These are phyloP conservation scores for Dinomys branickii DNA, from an alignment of 2,113 vertebrate genomes.

Conservation along the genomic window DNA sequence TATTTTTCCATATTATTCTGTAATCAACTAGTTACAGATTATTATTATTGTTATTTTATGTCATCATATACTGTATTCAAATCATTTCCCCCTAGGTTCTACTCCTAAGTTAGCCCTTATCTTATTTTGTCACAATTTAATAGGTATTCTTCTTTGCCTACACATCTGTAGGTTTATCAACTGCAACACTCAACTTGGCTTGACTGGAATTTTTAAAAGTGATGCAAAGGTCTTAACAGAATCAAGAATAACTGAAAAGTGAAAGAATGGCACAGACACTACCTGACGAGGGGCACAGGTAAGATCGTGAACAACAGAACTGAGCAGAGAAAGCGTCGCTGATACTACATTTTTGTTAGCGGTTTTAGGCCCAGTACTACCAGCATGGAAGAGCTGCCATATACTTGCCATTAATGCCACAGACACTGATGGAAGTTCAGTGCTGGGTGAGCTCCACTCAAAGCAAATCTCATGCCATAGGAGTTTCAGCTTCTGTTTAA, in stretches of 20 bases:
- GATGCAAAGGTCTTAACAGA: neutral
- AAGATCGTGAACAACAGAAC: neutral
- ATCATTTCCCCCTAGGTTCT: neutral
- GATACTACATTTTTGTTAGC: neutral
- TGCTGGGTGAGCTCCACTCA: neutral
- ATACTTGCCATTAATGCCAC: neutral
- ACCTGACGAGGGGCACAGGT: neutral
- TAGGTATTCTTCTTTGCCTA: neutral
- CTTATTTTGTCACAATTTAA: neutral
- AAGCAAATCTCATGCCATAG: neutral
- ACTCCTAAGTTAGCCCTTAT: neutral
- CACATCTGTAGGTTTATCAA: neutral
- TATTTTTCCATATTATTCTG: neutral
- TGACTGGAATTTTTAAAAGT: neutral
- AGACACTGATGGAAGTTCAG: neutral
- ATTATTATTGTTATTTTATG: constrained; percentile 19
- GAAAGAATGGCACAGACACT: neutral
- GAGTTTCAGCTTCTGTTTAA: neutral
- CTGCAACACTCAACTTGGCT: neutral
- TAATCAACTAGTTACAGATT: neutral
- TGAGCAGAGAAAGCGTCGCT: neutral
- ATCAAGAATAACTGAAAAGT: neutral
- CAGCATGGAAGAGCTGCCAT: neutral
- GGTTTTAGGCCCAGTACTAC: neutral
- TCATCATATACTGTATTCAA: neutral